These are phyloP conservation scores for Drosophila ficusphila DNA, from an alignment of 1,140 invertebrate genomes.

Conservation along the genomic window DNA sequence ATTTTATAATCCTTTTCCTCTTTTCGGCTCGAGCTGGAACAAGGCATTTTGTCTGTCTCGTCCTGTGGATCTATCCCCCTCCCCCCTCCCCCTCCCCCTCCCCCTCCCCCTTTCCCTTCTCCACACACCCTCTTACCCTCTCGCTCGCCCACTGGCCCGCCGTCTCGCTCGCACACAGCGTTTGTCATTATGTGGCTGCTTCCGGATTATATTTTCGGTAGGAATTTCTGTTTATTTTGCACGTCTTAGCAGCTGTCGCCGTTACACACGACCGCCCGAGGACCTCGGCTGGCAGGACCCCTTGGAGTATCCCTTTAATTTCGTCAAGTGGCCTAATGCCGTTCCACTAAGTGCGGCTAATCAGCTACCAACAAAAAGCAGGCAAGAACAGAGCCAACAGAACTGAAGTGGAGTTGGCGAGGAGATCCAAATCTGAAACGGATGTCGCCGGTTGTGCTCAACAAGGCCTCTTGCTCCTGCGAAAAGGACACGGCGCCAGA, in stretches of 20 bases:
- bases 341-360: conserved; percentile 79
- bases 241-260: conserved; percentile 76
- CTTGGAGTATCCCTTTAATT: conserved; percentile 61
- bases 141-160: neutral
- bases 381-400: neutral
- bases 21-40: conserved; percentile 21
- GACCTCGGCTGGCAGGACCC: conserved; percentile 1
- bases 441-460: conserved; percentile 69
- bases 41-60: conserved; percentile 52
- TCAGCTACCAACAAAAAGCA: conserved; percentile 61
- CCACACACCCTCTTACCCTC: neutral
- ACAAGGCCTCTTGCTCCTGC: conserved; percentile 20
- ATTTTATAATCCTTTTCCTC: conserved; percentile 51
- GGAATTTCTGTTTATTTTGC: conserved; percentile 71
- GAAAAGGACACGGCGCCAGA: conserved; percentile 16
- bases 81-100: neutral
- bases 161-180: conserved; percentile 18
- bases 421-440: conserved; percentile 75
- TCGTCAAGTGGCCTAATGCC: conserved; percentile 79
- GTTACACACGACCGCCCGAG: conserved; percentile 55
- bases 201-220: conserved; percentile 78
- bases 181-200: conserved; percentile 79
- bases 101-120: neutral
- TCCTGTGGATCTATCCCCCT: conserved; percentile 1
- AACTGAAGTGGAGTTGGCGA: neutral